Base-by-base conservation (phyloP, 2,888 invertebrate genomes). In the Amphipoea lucens region DNA sequence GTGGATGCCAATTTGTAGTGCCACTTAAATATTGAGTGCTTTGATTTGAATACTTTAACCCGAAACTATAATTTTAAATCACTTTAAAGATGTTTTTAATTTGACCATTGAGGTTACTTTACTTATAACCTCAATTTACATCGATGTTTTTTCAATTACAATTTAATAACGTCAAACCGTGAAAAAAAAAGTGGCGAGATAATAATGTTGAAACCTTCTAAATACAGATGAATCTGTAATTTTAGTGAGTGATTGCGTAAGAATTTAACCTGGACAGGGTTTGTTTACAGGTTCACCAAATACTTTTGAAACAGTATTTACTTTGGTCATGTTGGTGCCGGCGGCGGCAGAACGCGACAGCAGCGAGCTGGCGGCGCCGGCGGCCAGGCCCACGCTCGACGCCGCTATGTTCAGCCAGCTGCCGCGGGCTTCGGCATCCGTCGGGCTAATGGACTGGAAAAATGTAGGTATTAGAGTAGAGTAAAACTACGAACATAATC, bases 351-450 rank as follows among this genome's bases (percentile, higher is more conserved):
- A 95, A 11, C 94, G 93, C 0, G 97, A 93, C 0, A 97, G 94
- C 51, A 96, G 89, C 11, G 93, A 93, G 87, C 94, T 95, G 1
- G 97, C 97, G 0, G 97, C 97, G 11, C 97, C 97, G 0, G 97
- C 97, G 0, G 96, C 96, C 11, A 97, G 94, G 0, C 97, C 97
- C 0, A 97, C 95, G 67, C 97, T 94, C 0, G 97, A 97, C 3
- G 97, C 97, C 0, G 97, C 95, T 66, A 97, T 97, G 91, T 97
- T 97, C 51, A 97, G 88, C 95, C 97, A 97, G 75, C 97, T 97
- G 70, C 97, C 97, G n/a, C 97, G 95, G 0, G 97, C 97, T 79
- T 97, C 97, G 0, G 97, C 90, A 88, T 97, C 96, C 48, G 93
- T 93, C 0, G 97, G 95, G 85, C 97, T 97, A 74, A 97, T 94